These are phyloP conservation scores for Mustela nigripes DNA, from an alignment of 2,113 vertebrate species.

Conservation along the genomic window DNA sequence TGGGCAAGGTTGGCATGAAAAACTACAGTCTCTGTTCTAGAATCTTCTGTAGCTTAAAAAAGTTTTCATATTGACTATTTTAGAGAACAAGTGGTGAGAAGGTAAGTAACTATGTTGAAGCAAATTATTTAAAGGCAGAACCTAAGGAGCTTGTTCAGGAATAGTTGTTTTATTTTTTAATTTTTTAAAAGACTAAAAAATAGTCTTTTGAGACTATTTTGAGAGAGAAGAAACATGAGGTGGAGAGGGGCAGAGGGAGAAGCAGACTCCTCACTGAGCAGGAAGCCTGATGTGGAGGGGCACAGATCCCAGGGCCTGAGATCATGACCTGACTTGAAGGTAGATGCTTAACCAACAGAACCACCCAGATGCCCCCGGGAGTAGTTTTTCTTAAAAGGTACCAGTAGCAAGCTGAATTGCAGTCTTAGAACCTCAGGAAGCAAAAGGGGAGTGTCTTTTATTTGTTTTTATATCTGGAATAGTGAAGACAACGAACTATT, in stretches of 20 bases:
- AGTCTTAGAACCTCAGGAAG: neutral
- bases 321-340: neutral
- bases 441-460: neutral
- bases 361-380: neutral
- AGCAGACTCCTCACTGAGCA: neutral
- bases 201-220: no score
- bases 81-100: neutral
- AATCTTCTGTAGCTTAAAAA: constrained; percentile 44
- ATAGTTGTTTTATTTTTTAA: neutral
- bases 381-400: neutral
- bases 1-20: neutral
- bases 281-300: neutral
- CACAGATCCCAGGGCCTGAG: neutral
- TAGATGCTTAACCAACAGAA: neutral
- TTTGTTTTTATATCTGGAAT: neutral
- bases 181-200: neutral
- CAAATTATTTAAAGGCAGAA: neutral
- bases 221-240: neutral
- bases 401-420: neutral
- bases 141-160: neutral
- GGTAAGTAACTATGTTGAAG: neutral
- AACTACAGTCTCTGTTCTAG: neutral
- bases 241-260: neutral
- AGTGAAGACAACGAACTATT: neutral
- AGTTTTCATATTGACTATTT: neutral